These are phyloP conservation scores for Lepus europaeus DNA, from an alignment of 2,113 vertebrate genomes.

Conservation along the genomic window DNA sequence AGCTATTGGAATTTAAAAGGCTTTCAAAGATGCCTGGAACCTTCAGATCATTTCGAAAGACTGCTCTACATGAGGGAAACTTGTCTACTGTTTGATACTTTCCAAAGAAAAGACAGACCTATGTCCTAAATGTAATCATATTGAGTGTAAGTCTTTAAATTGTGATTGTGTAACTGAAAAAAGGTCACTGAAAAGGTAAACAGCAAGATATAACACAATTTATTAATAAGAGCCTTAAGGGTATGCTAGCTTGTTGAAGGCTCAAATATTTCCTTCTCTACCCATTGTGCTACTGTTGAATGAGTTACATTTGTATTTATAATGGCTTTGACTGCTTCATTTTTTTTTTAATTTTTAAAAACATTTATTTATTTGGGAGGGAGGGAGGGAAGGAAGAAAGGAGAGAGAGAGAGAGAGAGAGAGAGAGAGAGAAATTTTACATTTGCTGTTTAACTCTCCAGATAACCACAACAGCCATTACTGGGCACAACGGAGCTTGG, in stretches of 20 bases:
- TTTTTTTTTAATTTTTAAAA: too few relatives aligned
- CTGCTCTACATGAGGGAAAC: neutral
- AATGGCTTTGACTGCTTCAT: conserved; percentile 38
- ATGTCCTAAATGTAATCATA: neutral
- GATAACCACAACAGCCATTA: too few relatives aligned
- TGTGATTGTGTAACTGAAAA: conserved; percentile 12
- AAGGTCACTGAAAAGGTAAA: conserved; percentile 23
- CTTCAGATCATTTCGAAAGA: neutral
- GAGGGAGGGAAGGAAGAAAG: too few relatives aligned
- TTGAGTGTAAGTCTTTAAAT: conserved; percentile 6
- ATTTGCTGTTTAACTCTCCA: too few relatives aligned
- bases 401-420: too few relatives aligned
- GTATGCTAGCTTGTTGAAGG: neutral
- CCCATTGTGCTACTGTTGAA: neutral
- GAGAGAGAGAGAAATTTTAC: too few relatives aligned
- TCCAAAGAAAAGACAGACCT: neutral
- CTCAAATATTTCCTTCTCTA: neutral
- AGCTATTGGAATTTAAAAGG: neutral
- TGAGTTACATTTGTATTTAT: conserved; percentile 11
- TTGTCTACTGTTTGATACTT: neutral
- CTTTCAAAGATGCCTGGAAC: neutral
- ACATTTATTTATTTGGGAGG: too few relatives aligned
- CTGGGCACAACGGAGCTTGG: too few relatives aligned
- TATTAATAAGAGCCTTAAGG: neutral
- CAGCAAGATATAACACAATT: neutral